Conservation (phyloP, 1,140 invertebrate genomes). For the Scaptomyza pallida region DNA sequence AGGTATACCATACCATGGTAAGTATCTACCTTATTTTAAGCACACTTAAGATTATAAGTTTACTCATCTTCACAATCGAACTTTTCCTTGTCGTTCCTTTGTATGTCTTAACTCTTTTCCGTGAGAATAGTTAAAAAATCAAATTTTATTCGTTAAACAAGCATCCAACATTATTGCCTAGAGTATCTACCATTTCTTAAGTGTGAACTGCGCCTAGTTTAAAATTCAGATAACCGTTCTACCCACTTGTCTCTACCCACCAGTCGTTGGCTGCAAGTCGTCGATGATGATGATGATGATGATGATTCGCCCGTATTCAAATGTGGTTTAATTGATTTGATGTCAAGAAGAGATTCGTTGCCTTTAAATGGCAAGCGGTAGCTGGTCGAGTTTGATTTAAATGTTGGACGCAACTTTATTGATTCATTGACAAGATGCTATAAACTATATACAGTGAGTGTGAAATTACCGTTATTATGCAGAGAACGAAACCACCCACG, state of each 20-base stretch:
- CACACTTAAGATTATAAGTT: too few relatives aligned
- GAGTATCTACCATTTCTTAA: not conserved
- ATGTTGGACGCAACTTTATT: conserved; percentile 10
- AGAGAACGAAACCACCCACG: conserved; percentile 5
- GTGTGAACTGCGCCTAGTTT: not conserved
- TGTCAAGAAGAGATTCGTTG: conserved; percentile 11
- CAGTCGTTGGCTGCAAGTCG: not conserved
- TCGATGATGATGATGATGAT: too few relatives aligned
- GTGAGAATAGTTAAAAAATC: too few relatives aligned
- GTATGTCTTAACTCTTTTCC: too few relatives aligned
- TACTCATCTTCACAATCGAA: too few relatives aligned
- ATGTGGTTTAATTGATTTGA: conserved; percentile 40
- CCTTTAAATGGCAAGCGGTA: conserved; percentile 24
- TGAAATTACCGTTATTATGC: conserved; percentile 33
- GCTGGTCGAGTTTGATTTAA: not conserved
- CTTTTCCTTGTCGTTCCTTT: too few relatives aligned
- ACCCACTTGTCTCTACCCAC: conserved; percentile 22
- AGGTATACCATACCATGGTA: too few relatives aligned
- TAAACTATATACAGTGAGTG: not conserved
- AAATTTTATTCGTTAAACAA: too few relatives aligned
- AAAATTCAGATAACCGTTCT: not conserved
- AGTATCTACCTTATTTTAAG: too few relatives aligned
- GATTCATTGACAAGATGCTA: too few relatives aligned
- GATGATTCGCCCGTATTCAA: conserved; percentile 16
- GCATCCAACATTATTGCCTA: too few relatives aligned